Conservation (phyloP, 2,888 invertebrate genomes). For the Melieria picta region DNA sequence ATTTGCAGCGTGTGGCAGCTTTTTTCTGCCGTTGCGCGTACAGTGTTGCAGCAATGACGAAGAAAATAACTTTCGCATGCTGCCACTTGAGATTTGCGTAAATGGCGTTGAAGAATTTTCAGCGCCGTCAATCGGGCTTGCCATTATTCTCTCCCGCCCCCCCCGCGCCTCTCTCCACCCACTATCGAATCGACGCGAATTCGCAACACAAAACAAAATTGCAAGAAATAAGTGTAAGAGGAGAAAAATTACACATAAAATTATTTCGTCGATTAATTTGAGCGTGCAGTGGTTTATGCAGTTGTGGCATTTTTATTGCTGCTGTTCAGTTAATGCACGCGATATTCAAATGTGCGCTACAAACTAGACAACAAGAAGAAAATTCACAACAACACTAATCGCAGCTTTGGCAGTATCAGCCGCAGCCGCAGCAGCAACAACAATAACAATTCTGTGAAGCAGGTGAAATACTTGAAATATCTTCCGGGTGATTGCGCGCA, state of each 20-base stretch:
- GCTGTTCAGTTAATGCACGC: slow-evolving; percentile 5
- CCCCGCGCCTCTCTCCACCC: not conserved
- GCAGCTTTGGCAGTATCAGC: slow-evolving; percentile 5
- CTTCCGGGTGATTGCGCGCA: slow-evolving; percentile 48
- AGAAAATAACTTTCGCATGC: too few relatives aligned
- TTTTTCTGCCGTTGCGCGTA: too few relatives aligned
- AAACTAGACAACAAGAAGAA: too few relatives aligned
- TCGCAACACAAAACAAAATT: not conserved
- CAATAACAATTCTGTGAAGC: slow-evolving; percentile 40
- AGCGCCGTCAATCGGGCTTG: not conserved
- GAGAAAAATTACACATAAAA: slow-evolving; percentile 3
- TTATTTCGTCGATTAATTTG: slow-evolving; percentile 26
- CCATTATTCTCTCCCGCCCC: too few relatives aligned
- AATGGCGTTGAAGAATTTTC: slow-evolving; percentile 8
- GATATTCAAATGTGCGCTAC: slow-evolving; percentile 6
- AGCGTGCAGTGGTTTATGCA: slow-evolving; percentile 6
- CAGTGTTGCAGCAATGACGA: too few relatives aligned
- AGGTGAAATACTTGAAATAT: slow-evolving; percentile 48
- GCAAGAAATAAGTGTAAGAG: not conserved
- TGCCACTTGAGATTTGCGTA: slow-evolving; percentile 3
- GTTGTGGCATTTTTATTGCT: too few relatives aligned
- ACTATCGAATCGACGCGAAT: not conserved
- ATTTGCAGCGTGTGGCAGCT: too few relatives aligned
- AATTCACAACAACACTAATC: not conserved
- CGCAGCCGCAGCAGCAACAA: slow-evolving; percentile 15